phyloP scores from a whole-genome alignment of 2,113 vertebrate species.

The Cinclus cinclus region DNA sequence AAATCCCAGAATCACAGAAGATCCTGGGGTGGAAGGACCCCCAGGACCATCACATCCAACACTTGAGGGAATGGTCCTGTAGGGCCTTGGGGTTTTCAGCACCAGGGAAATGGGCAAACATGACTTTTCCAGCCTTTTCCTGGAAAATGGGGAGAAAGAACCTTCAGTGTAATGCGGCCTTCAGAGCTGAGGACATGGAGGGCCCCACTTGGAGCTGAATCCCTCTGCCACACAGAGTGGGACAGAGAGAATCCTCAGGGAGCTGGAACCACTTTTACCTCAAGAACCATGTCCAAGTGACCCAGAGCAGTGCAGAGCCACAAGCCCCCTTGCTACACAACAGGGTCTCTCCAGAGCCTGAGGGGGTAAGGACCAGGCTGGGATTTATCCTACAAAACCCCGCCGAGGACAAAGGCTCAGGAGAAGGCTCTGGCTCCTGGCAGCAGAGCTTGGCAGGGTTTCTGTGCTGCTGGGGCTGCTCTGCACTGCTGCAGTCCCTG shows the following conservation, averaged over 20 bases:
- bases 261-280: not conserved
- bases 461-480: not conserved
- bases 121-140: not conserved
- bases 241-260: not conserved
- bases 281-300: not conserved
- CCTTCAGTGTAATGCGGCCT: accelerated
- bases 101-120: not conserved
- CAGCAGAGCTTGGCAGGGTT: not conserved
- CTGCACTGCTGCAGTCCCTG: not conserved
- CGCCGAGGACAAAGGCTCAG: not conserved
- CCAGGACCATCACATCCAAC: accelerated
- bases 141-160: not conserved
- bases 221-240: accelerated
- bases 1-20: not conserved
- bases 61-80: not conserved
- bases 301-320: not conserved
- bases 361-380: not conserved
- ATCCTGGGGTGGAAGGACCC: not conserved
- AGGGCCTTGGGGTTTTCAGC: not conserved
- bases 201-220: not conserved
- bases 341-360: not conserved
- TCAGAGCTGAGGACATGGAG: not conserved
- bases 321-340: not conserved
- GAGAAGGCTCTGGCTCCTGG: not conserved
- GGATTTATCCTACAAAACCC: not conserved